Evolutionary conservation across 1,140 invertebrate species (phyloP).

Genomic region (Aphidius ervi): DNA sequence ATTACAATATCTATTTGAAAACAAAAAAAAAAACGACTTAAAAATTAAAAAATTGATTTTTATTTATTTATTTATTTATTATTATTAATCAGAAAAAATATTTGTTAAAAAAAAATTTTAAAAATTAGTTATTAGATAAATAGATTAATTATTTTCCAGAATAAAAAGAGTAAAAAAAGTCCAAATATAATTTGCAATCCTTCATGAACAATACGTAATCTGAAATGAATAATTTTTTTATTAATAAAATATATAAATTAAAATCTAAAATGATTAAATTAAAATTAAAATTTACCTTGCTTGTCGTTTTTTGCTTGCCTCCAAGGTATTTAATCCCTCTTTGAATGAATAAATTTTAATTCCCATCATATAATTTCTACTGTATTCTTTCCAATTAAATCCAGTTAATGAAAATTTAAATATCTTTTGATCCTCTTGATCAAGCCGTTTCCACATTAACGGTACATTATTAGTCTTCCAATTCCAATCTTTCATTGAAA

Average conservation of each 20-base stretch:
- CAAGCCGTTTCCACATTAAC: constrained; percentile 56
- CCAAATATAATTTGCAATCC: constrained; percentile 36
- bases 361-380: constrained; percentile 63
- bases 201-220: constrained; percentile 54
- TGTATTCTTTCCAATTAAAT: constrained; percentile 67
- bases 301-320: constrained; percentile 57
- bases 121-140: background rate
- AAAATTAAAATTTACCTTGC: constrained; percentile 51
- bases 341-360: constrained; percentile 68
- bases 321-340: constrained; percentile 64
- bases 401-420: constrained; percentile 67
- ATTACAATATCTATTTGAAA: too few relatives aligned
- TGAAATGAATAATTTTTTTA: constrained; percentile 40
- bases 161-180: constrained; percentile 29
- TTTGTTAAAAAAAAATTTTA: too few relatives aligned
- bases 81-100: too few relatives aligned
- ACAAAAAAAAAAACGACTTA: too few relatives aligned
- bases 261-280: constrained; percentile 5
- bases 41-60: too few relatives aligned
- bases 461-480: constrained; percentile 65
- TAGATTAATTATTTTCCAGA: constrained; percentile 28
- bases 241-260: background rate
- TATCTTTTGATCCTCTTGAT: constrained; percentile 57
- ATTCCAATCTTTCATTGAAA: constrained; percentile 66
- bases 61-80: too few relatives aligned